A percentile compares a stretch with the other conserved stretches of the same genome.
These are phyloP conservation scores for Dreissena polymorpha DNA, from an alignment of 1,140 invertebrate species.

Conservation along the genomic window DNA sequence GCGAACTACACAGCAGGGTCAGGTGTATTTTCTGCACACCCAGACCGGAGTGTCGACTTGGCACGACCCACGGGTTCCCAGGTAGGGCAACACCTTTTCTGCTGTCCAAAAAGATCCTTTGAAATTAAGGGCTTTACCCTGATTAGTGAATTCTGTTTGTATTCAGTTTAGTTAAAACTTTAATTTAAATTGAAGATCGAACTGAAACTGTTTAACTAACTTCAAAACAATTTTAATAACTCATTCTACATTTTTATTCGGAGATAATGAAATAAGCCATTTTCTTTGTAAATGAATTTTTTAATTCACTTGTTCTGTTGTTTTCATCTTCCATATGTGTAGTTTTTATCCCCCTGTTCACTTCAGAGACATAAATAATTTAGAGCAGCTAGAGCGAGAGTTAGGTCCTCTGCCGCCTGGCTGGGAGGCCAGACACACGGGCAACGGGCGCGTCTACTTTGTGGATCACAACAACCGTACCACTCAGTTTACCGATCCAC, in stretches of 20 bases:
- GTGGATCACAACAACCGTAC: slow-evolving; percentile 98
- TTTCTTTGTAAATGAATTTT: no score
- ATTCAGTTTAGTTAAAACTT: no score
- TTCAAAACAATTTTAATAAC: no score
- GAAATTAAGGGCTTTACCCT: no score
- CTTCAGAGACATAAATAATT: slow-evolving; percentile 71
- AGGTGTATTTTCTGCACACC: slow-evolving; percentile 97
- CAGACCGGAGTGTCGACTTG: slow-evolving; percentile 95
- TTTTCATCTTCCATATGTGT: no score
- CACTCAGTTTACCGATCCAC: slow-evolving; percentile 95
- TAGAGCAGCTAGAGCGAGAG: slow-evolving; percentile 81
- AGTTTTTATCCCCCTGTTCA: background rate
- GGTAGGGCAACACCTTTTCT: slow-evolving; percentile 62
- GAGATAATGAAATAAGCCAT: background rate
- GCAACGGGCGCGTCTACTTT: slow-evolving; percentile 95
- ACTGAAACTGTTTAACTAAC: no score
- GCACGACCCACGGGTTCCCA: slow-evolving; percentile 84
- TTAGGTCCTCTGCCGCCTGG: slow-evolving; percentile 91
- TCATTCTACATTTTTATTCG: background rate
- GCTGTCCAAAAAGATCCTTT: no score
- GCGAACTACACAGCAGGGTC: slow-evolving; percentile 96
- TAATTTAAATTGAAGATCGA: no score
- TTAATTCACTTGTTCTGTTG: no score
- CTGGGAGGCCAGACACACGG: slow-evolving; percentile 96
- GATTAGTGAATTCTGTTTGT: no score